These are phyloP conservation scores for Xerus rutilus DNA, from an alignment of 2,797 vertebrate species.

Conservation along the genomic window DNA sequence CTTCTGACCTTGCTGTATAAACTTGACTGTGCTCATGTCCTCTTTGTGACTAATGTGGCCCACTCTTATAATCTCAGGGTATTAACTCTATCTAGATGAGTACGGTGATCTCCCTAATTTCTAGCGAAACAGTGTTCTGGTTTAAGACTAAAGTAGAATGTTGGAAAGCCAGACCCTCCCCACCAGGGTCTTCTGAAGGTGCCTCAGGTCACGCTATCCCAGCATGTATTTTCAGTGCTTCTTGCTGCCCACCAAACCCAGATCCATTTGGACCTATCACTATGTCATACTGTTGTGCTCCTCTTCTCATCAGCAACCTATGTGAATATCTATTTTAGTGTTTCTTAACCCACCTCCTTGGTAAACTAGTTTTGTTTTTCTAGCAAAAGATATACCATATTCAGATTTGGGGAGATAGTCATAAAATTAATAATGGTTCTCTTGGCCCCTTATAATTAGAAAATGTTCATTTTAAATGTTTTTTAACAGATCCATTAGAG, in stretches of 20 bases:
- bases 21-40: neutral
- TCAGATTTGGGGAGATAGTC: neutral
- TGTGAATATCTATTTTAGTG: neutral
- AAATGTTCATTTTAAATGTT: slow-evolving; percentile 29
- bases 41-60: neutral
- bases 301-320: neutral
- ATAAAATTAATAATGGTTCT: neutral
- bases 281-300: neutral
- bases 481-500: neutral
- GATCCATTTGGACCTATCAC: neutral
- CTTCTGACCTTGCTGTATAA: neutral
- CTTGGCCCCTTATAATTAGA: neutral
- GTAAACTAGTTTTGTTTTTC: neutral
- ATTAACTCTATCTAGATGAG: neutral
- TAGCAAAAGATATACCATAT: neutral
- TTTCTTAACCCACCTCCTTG: neutral
- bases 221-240: neutral
- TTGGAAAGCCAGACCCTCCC: neutral
- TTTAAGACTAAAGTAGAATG: neutral
- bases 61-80: neutral
- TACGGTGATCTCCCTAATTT: neutral
- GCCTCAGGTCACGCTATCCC: neutral
- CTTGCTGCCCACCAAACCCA: neutral
- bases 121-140: neutral
- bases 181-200: neutral